phyloP scores from a whole-genome alignment of 2,113 vertebrate species.

The Orycteropus afer region DNA sequence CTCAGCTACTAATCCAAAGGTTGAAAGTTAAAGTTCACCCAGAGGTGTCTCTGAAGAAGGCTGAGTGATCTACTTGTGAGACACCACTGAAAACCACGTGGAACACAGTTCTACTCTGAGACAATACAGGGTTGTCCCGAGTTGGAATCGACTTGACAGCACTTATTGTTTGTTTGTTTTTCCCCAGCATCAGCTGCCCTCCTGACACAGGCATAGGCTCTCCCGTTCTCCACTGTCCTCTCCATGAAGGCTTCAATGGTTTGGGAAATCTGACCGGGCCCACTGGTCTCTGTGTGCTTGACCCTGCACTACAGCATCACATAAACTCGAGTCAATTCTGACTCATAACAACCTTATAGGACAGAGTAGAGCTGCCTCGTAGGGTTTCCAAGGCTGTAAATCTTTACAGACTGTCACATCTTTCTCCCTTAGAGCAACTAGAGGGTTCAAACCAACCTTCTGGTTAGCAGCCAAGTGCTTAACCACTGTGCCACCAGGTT shows the following conservation, averaged over 20 bases:
- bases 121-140: too few relatives aligned
- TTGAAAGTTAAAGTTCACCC: background rate
- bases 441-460: background rate
- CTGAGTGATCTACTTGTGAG: background rate
- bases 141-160: background rate
- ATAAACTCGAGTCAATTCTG: background rate
- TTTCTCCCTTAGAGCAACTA: background rate
- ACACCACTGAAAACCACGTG: background rate
- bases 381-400: background rate
- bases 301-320: conserved; percentile 39
- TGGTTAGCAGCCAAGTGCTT: background rate
- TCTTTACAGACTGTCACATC: background rate
- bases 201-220: background rate
- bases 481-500: background rate
- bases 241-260: background rate
- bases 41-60: background rate
- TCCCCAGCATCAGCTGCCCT: background rate
- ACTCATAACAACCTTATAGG: background rate
- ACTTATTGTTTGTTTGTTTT: background rate
- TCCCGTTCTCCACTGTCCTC: background rate
- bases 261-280: background rate
- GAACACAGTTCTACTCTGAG: background rate
- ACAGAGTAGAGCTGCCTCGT: background rate
- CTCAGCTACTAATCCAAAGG: background rate
- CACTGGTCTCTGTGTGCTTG: background rate